A percentile compares a stretch with the other conserved stretches of the same genome.
Conservation (phyloP, 1,140 invertebrate species). For the Neodiprion fabricii region DNA sequence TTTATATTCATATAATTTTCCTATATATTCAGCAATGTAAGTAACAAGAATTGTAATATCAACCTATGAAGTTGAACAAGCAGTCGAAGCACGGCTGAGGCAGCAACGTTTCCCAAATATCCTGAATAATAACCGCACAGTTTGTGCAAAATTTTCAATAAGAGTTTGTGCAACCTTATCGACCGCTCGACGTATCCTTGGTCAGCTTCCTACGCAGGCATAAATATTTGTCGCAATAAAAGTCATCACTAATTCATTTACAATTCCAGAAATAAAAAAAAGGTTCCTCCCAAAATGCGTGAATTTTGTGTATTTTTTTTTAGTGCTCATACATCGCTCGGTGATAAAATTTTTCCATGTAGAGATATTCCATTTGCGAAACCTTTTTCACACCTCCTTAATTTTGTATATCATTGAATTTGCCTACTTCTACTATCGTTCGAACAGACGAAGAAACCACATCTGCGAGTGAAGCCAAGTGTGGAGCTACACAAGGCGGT, state of each 20-base stretch:
- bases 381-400: no score
- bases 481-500: constrained; percentile 24
- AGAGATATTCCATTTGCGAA: no score
- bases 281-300: constrained; percentile 3
- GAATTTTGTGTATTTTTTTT: not conserved
- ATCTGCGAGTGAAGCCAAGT: constrained; percentile 37
- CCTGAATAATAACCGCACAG: constrained; percentile 38
- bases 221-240: no score
- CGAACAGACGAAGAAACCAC: constrained; percentile 35
- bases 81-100: constrained; percentile 35
- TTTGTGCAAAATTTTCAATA: constrained; percentile 48
- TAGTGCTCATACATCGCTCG: no score
- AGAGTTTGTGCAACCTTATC: constrained; percentile 35
- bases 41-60: not conserved
- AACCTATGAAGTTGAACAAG: constrained; percentile 43
- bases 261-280: constrained; percentile 32
- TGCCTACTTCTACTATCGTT: constrained; percentile 31
- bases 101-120: constrained; percentile 33
- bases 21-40: not conserved
- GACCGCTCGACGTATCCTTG: constrained; percentile 35
- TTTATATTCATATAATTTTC: not conserved
- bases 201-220: not conserved
- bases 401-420: no score
- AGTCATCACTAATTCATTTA: not conserved
- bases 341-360: no score